A percentile compares a stretch with the other conserved stretches of the same genome.
Conservation (phyloP, 2,888 invertebrate genomes). For the Tenthredo notha region DNA sequence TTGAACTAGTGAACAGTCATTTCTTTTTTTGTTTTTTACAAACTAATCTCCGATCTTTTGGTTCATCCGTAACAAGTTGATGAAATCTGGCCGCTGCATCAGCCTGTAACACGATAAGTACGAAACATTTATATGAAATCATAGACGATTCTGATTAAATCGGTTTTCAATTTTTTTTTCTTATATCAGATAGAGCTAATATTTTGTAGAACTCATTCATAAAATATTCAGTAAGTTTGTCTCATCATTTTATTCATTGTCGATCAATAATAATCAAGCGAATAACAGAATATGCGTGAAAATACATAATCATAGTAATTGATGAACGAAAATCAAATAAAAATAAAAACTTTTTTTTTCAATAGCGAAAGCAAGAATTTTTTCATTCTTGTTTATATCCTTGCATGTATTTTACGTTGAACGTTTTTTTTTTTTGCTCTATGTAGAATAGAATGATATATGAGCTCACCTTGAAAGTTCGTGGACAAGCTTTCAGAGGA, state of each 20-base stretch:
- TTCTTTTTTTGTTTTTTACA: neutral
- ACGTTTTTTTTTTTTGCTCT: neutral
- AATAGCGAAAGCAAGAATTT: neutral
- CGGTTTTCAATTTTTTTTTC: neutral
- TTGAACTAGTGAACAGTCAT: neutral
- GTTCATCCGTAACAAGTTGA: neutral
- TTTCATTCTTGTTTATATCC: neutral
- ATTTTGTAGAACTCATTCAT: constrained; percentile 65
- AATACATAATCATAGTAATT: neutral
- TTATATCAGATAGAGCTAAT: constrained; percentile 75
- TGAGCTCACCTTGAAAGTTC: neutral
- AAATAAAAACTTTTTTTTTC: neutral
- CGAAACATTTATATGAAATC: neutral
- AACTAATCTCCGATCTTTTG: neutral
- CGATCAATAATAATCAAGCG: neutral
- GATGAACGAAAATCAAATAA: neutral
- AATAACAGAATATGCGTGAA: neutral
- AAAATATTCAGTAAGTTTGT: constrained; percentile 63
- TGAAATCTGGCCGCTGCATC: neutral
- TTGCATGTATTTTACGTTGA: neutral
- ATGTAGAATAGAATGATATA: neutral
- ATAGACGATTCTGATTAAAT: neutral
- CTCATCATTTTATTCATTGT: constrained; percentile 29
- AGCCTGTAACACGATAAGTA: neutral
- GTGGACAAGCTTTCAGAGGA: neutral